These are phyloP conservation scores for Spodoptera litura DNA, from an alignment of 1,140 invertebrate genomes.

Conservation along the genomic window DNA sequence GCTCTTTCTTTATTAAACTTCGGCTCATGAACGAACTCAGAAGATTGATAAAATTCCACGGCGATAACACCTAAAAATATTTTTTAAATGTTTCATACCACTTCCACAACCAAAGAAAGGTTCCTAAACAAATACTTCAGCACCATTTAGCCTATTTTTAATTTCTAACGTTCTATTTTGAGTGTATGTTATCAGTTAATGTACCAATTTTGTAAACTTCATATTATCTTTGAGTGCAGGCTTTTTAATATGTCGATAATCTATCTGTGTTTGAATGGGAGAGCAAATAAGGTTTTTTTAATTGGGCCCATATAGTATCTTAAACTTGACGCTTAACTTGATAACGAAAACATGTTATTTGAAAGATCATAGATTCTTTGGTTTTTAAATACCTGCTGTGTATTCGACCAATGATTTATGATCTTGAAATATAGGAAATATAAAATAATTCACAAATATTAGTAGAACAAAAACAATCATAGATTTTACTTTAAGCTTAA, in stretches of 20 bases:
- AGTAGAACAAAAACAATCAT: no score
- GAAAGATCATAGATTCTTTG: no score
- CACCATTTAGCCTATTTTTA: background rate
- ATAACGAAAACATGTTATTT: no score
- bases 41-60: no score
- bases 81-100: background rate
- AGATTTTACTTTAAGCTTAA: no score
- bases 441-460: no score
- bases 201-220: conserved; percentile 2
- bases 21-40: background rate
- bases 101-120: background rate
- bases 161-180: background rate
- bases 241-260: conserved; percentile 13
- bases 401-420: no score
- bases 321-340: no score
- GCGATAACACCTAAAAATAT: no score
- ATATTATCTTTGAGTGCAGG: background rate
- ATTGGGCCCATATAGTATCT: background rate
- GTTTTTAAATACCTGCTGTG: no score
- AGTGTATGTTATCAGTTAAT: conserved; percentile 8
- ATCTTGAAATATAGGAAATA: no score
- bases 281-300: conserved; percentile 2
- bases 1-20: background rate
- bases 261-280: conserved; percentile 5
- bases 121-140: conserved; percentile 36